These are phyloP conservation scores for Chymomyza fuscimana DNA, from an alignment of 2,888 invertebrate genomes.

Conservation along the genomic window DNA sequence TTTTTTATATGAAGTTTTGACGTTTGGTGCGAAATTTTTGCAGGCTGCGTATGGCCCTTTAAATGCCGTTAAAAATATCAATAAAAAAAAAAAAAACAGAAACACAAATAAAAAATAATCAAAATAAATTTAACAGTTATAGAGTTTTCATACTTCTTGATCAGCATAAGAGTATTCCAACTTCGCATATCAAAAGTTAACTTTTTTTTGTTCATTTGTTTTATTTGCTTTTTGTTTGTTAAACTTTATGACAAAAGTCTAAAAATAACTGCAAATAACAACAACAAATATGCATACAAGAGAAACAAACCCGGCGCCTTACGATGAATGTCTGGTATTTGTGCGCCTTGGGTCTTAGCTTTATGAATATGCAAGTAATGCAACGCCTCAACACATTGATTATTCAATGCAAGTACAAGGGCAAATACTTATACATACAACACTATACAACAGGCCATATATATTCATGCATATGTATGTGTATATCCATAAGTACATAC, in stretches of 20 bases:
- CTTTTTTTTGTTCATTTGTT: conserved; percentile 2
- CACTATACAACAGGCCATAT: not conserved
- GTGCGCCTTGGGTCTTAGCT: not conserved
- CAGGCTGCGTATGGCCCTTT: too few species aligned
- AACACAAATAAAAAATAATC: too few species aligned
- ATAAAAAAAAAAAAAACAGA: too few species aligned
- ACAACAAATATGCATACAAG: conserved; percentile 10
- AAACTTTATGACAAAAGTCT: conserved; percentile 70
- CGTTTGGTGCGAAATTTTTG: too few species aligned
- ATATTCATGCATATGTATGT: not conserved
- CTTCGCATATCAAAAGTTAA: not conserved
- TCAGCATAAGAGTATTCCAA: not conserved
- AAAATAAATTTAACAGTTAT: too few species aligned
- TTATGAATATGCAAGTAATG: conserved; percentile 21
- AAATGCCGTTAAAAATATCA: too few species aligned
- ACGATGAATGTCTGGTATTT: not conserved
- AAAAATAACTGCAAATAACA: conserved; percentile 55
- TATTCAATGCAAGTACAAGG: conserved; percentile 60
- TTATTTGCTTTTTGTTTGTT: conserved; percentile 54
- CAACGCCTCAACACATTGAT: conserved; percentile 42
- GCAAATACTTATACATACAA: conserved; percentile 21
- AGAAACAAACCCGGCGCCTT: conserved; percentile 18
- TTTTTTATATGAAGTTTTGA: too few species aligned
- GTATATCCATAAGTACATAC: too few species aligned
- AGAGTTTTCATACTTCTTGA: too few species aligned